Evolutionary conservation across 2,888 invertebrate genomes (phyloP).

Genomic region (Macrosiphum euphorbiae): DNA sequence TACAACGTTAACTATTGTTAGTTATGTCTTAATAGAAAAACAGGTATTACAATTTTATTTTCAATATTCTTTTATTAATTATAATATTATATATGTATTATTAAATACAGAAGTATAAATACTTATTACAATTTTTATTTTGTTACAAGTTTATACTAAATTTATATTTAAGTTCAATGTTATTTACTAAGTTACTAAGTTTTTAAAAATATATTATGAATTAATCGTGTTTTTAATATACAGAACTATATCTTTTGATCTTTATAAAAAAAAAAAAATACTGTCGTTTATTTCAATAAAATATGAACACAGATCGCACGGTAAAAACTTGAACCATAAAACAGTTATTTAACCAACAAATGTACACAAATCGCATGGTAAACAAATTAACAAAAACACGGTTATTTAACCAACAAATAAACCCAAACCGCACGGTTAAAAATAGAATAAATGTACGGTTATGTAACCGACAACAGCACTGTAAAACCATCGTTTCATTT

Average conservation of each 20-base stretch:
- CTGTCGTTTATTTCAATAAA: neutral
- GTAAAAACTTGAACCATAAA: neutral
- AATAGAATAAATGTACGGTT: neutral
- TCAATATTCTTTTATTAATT: neutral
- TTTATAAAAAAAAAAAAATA: neutral
- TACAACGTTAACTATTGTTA: too few relatives aligned
- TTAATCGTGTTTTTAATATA: neutral
- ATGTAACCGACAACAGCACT: neutral
- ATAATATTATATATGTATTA: too few relatives aligned
- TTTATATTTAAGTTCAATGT: too few relatives aligned
- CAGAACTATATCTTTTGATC: neutral
- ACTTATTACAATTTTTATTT: too few relatives aligned
- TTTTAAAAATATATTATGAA: neutral
- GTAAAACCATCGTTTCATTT: neutral
- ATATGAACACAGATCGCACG: neutral
- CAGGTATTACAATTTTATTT: too few relatives aligned
- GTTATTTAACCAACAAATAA: neutral
- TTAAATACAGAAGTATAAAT: too few relatives aligned
- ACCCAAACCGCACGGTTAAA: neutral
- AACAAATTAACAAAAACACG: neutral
- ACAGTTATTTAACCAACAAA: neutral
- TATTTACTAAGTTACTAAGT: too few relatives aligned
- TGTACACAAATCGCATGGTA: neutral
- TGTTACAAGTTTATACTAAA: too few relatives aligned
- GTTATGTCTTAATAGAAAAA: neutral